These are phyloP conservation scores for Stigmatopora argus DNA, from an alignment of 2,113 vertebrate genomes.

Conservation along the genomic window DNA sequence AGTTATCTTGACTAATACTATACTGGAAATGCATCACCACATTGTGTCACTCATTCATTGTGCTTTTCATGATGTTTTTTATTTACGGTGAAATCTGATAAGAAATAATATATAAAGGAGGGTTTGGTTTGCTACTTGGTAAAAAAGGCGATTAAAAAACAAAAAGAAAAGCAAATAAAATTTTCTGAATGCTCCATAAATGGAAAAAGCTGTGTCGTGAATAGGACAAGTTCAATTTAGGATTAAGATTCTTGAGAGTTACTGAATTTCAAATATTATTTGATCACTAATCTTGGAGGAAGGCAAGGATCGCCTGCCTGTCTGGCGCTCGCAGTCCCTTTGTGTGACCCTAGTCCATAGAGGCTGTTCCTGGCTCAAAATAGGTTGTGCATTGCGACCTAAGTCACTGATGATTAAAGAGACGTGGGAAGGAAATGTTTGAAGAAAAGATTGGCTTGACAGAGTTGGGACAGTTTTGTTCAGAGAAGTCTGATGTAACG, in stretches of 20 bases:
- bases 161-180: constrained; percentile 56
- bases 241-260: constrained; percentile 67
- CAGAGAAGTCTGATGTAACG: constrained; percentile 48
- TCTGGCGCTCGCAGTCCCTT: constrained; percentile 69
- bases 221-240: constrained; percentile 42
- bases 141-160: constrained; percentile 61
- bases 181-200: constrained; percentile 51
- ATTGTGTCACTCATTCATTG: too few species aligned
- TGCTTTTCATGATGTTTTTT: too few species aligned
- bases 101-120: constrained; percentile 45
- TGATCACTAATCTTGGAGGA: constrained; percentile 77
- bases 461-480: constrained; percentile 51
- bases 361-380: constrained; percentile 63
- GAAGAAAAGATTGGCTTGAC: constrained; percentile 54
- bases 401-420: constrained; percentile 54
- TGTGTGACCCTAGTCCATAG: constrained; percentile 66
- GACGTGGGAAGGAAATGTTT: constrained; percentile 71
- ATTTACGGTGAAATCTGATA: background rate
- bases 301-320: constrained; percentile 74
- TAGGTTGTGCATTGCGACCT: constrained; percentile 60
- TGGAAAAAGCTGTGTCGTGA: constrained; percentile 33
- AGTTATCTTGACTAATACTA: too few species aligned
- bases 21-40: too few species aligned
- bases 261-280: constrained; percentile 70
- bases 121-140: constrained; percentile 64